Percentiles rank a stretch among this genome's conserved stretches.
These are phyloP conservation scores for Ochotona princeps DNA, from an alignment of 2,113 vertebrate species.

Conservation along the genomic window DNA sequence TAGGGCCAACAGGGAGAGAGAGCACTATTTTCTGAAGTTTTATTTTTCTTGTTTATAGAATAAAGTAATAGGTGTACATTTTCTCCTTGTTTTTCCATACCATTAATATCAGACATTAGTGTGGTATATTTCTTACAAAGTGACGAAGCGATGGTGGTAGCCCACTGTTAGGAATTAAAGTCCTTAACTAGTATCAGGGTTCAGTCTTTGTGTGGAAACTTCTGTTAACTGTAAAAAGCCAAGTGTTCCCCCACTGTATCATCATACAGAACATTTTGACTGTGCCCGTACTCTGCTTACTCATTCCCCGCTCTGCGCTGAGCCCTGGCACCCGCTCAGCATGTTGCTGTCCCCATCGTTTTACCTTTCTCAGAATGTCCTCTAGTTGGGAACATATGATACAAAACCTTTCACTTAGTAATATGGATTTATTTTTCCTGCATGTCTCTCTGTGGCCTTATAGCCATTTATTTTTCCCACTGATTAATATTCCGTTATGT, in stretches of 20 bases:
- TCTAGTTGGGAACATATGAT: background rate
- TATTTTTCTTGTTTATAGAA: background rate
- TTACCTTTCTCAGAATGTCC: background rate
- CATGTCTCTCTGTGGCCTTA: background rate
- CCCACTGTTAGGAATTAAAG: background rate
- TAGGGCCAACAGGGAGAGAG: rapidly evolving
- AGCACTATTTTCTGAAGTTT: background rate
- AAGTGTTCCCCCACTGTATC: background rate
- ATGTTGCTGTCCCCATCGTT: background rate
- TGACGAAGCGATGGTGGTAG: background rate
- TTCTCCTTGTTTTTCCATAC: background rate
- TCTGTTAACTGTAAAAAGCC: background rate
- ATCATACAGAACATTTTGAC: background rate
- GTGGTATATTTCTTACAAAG: background rate
- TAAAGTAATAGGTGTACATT: background rate
- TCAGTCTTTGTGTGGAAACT: background rate
- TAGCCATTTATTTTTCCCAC: background rate
- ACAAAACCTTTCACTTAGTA: background rate
- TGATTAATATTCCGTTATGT: background rate
- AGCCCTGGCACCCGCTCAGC: background rate
- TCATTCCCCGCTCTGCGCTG: background rate
- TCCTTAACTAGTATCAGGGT: background rate
- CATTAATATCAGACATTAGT: background rate
- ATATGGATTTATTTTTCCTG: background rate
- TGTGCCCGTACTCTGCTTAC: background rate